Evolutionary conservation across 2,888 invertebrate genomes (phyloP).

Genomic region (Aplocera efformata): DNA sequence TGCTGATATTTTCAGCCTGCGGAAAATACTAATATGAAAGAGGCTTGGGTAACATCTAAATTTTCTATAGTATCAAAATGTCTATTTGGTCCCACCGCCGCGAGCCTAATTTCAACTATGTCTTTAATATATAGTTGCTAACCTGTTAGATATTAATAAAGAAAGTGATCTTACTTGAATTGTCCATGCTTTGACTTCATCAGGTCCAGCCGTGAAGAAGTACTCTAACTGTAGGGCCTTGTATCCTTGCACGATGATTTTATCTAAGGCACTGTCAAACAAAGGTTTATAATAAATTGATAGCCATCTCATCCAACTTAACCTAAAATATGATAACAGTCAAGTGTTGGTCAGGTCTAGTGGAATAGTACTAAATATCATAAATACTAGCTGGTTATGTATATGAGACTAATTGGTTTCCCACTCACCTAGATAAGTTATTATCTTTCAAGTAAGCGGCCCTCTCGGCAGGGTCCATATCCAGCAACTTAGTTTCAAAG

Average conservation of each 20-base stretch:
- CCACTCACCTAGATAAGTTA: slow-evolving; percentile 86
- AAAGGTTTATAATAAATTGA: slow-evolving; percentile 26
- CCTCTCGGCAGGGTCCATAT: slow-evolving; percentile 89
- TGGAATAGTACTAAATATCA: too few relatives aligned
- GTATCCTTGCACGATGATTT: slow-evolving; percentile 98
- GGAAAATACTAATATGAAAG: too few relatives aligned
- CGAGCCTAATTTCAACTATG: too few relatives aligned
- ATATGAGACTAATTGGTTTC: not conserved
- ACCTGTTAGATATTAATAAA: not conserved
- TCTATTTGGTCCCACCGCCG: too few relatives aligned
- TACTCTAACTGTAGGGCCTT: slow-evolving; percentile 97
- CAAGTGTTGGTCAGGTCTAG: too few relatives aligned
- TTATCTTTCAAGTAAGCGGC: slow-evolving; percentile 91
- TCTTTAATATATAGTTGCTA: too few relatives aligned
- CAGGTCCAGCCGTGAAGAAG: slow-evolving; percentile 98
- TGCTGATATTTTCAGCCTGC: too few relatives aligned
- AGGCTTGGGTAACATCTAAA: too few relatives aligned
- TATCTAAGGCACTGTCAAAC: slow-evolving; percentile 90
- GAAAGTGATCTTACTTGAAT: slow-evolving; percentile 86
- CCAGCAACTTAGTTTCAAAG: slow-evolving; percentile 91
- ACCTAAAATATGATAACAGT: too few relatives aligned
- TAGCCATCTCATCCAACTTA: not conserved
- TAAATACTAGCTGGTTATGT: too few relatives aligned
- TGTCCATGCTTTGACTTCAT: slow-evolving; percentile 99
- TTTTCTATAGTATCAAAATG: too few relatives aligned